phyloP scores from a whole-genome alignment of 2,888 invertebrate species.

The Chrysina gloriosa region DNA sequence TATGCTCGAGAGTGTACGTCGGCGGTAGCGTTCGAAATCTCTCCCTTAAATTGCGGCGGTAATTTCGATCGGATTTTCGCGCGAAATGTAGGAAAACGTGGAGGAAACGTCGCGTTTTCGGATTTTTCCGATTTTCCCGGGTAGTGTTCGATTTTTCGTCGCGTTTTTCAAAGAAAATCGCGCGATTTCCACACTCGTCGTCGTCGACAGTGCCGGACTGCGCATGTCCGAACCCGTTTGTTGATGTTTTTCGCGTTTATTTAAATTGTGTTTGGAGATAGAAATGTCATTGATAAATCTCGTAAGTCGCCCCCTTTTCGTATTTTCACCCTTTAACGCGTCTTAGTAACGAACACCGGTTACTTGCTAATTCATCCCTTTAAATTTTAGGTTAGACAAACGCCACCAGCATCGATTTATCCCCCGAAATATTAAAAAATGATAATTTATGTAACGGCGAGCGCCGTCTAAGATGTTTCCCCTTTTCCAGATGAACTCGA shows the following conservation, averaged over 20 bases:
- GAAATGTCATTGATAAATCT: slow-evolving; percentile 27
- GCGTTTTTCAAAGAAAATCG: background rate
- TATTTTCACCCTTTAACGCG: background rate
- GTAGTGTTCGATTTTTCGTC: background rate
- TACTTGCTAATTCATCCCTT: too few relatives aligned
- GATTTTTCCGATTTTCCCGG: background rate
- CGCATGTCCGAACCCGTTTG: slow-evolving; percentile 6
- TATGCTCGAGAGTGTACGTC: too few relatives aligned
- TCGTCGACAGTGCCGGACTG: background rate
- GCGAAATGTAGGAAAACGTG: too few relatives aligned
- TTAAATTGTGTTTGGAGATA: slow-evolving; percentile 29
- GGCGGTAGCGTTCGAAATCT: too few relatives aligned
- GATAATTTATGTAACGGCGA: background rate
- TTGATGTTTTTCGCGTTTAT: slow-evolving; percentile 28
- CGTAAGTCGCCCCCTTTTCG: slow-evolving; percentile 9
- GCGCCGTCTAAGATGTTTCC: background rate
- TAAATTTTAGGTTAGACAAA: slow-evolving; percentile 12
- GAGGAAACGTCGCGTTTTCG: too few relatives aligned
- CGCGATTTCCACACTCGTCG: background rate
- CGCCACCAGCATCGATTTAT: background rate
- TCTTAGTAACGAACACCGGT: too few relatives aligned
- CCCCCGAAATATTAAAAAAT: background rate
- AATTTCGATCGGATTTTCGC: too few relatives aligned
- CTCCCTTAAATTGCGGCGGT: too few relatives aligned
- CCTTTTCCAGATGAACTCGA: slow-evolving; percentile 69